Evolutionary conservation across 2,797 vertebrate species (phyloP).

Genomic region (Amphiprion clarkii): DNA sequence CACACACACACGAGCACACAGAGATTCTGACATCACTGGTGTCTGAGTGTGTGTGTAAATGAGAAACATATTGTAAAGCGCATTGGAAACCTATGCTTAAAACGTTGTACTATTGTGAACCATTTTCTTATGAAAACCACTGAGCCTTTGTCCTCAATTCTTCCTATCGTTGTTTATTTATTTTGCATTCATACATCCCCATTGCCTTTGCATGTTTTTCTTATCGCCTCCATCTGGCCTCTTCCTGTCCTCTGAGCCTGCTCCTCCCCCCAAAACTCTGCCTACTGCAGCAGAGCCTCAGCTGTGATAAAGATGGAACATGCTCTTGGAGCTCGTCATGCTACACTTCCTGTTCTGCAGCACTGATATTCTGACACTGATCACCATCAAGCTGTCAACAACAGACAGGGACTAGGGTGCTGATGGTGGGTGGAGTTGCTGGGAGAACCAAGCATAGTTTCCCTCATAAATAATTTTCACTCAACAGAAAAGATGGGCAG

Average conservation of each 20-base stretch:
- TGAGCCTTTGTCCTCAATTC: background rate
- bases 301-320: conserved; percentile 84
- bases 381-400: conserved; percentile 84
- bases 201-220: conserved; percentile 7
- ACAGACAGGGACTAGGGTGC: conserved; percentile 57
- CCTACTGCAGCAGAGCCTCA: conserved; percentile 68
- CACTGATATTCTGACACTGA: conserved; percentile 82
- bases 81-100: no score
- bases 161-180: background rate
- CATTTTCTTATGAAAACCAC: no score
- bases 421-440: conserved; percentile 33
- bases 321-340: conserved; percentile 77
- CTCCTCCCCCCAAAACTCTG: conserved; percentile 17
- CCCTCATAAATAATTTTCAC: conserved; percentile 80
- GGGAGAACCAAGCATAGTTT: conserved; percentile 56
- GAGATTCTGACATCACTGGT: no score
- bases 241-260: conserved; percentile 25
- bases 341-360: conserved; percentile 79
- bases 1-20: no score
- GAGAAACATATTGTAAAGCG: no score
- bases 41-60: no score
- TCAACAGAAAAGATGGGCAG: conserved; percentile 70
- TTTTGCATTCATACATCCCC: no score
- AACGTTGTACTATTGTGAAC: no score
- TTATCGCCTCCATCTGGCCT: conserved; percentile 38